Conservation (phyloP, 2,797 vertebrate species). For the Margarornis squamiger region DNA sequence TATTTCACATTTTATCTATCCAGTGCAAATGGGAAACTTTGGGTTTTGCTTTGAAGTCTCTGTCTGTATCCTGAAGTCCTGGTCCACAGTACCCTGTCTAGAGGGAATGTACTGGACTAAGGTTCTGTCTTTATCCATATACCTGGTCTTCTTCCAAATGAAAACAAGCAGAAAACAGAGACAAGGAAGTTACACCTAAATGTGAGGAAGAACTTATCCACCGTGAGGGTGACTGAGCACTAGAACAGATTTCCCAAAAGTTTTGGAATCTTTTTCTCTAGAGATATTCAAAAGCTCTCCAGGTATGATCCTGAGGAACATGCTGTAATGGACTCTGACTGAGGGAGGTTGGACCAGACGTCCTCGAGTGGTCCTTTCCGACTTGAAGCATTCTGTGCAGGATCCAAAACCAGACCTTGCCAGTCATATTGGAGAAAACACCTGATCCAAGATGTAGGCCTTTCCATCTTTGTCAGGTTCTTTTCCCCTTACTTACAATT, state of each 20-base stretch:
- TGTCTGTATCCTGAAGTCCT: background rate
- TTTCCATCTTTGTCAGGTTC: background rate
- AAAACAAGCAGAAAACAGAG: background rate
- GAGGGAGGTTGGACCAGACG: background rate
- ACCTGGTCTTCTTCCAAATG: background rate
- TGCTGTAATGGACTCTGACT: fast-evolving
- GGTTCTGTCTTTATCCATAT: background rate
- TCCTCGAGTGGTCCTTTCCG: background rate
- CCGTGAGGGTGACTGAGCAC: background rate
- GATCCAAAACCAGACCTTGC: background rate
- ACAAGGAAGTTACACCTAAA: background rate
- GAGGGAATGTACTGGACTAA: background rate
- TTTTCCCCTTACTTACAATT: background rate
- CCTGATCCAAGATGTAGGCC: background rate
- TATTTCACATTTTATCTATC: background rate
- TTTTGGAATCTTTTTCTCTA: background rate
- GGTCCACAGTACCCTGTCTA: background rate
- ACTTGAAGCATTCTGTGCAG: background rate
- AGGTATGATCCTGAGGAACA: background rate
- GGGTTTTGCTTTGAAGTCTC: background rate
- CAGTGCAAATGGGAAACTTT: background rate
- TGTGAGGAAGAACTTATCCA: background rate
- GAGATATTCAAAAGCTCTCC: background rate
- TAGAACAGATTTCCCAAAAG: background rate
- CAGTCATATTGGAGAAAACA: background rate